Percentiles rank a stretch among this genome's conserved stretches.
phyloP scores from a whole-genome alignment of 2,888 invertebrate genomes.

The Drosophila rubida region DNA sequence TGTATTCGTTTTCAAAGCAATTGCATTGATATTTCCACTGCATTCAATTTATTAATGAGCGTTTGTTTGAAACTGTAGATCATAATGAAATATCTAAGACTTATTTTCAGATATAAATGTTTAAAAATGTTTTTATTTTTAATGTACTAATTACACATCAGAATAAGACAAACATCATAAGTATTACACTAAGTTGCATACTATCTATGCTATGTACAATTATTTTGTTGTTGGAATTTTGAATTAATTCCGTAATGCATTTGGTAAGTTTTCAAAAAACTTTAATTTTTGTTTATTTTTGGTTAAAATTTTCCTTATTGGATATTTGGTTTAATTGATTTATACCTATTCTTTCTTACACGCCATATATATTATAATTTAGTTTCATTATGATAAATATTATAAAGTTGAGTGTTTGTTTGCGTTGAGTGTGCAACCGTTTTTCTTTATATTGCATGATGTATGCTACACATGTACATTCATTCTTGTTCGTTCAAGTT shows the following conservation, averaged over 20 bases:
- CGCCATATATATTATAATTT: not conserved
- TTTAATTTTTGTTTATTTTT: slow-evolving; percentile 49
- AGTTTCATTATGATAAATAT: not conserved
- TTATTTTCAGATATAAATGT: not conserved
- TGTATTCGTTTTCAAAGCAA: slow-evolving; percentile 5
- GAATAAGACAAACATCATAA: not conserved
- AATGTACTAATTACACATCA: slow-evolving; percentile 8
- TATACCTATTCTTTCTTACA: slow-evolving; percentile 14
- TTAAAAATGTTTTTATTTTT: not conserved
- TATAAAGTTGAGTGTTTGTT: not conserved
- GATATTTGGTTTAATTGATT: slow-evolving; percentile 57
- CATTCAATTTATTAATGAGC: slow-evolving; percentile 3
- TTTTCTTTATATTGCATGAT: not conserved
- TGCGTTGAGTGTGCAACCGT: not conserved
- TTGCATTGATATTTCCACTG: not conserved
- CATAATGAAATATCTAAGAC: not conserved
- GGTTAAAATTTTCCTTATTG: slow-evolving; percentile 56
- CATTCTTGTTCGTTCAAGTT: slow-evolving; percentile 1
- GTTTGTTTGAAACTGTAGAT: not conserved
- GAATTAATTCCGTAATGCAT: slow-evolving; percentile 23
- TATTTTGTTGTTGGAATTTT: slow-evolving; percentile 8
- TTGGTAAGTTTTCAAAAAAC: slow-evolving; percentile 67
- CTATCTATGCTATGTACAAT: slow-evolving; percentile 55
- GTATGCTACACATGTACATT: not conserved
- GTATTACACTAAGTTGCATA: slow-evolving; percentile 12